A percentile compares a stretch with the other conserved stretches of the same genome.
Evolutionary conservation across 2,797 vertebrate species (phyloP).

Genomic region (Poecile montanus): DNA sequence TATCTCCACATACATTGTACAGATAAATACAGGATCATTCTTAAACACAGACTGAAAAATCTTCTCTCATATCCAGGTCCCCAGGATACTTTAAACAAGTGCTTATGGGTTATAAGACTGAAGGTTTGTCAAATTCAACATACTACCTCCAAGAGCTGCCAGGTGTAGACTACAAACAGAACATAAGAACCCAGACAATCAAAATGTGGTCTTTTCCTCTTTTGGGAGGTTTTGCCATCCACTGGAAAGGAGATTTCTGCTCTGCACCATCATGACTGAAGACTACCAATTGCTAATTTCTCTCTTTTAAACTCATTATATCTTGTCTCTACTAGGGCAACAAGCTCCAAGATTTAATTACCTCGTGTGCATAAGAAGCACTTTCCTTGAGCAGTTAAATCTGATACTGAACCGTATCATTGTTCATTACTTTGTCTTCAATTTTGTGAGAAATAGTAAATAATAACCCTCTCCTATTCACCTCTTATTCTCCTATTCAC

Average conservation of each 20-base stretch:
- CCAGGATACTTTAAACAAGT: not conserved
- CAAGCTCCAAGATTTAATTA: conserved; percentile 37
- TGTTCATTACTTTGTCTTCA: conserved; percentile 16
- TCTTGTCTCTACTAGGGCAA: rapidly evolving
- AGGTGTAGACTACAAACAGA: not conserved
- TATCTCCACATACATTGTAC: no score
- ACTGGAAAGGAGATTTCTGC: not conserved
- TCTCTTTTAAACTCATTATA: not conserved
- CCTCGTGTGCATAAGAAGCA: not conserved
- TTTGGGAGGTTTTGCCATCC: not conserved
- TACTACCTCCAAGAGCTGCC: not conserved
- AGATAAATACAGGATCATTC: not conserved
- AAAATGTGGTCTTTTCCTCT: not conserved
- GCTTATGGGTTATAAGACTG: not conserved
- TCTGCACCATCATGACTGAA: not conserved
- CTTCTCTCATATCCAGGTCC: not conserved
- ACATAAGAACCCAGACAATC: not conserved
- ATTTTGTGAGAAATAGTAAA: conserved; percentile 39
- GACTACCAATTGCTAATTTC: not conserved
- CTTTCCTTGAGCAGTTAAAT: not conserved
- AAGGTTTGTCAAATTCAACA: not conserved
- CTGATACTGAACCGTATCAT: not conserved
- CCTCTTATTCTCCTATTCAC: not conserved
- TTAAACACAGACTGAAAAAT: not conserved
- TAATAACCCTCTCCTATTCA: conserved; percentile 12